Evolutionary conservation across 2,888 invertebrate genomes (phyloP).

Genomic region (Sicus ferrugineus): DNA sequence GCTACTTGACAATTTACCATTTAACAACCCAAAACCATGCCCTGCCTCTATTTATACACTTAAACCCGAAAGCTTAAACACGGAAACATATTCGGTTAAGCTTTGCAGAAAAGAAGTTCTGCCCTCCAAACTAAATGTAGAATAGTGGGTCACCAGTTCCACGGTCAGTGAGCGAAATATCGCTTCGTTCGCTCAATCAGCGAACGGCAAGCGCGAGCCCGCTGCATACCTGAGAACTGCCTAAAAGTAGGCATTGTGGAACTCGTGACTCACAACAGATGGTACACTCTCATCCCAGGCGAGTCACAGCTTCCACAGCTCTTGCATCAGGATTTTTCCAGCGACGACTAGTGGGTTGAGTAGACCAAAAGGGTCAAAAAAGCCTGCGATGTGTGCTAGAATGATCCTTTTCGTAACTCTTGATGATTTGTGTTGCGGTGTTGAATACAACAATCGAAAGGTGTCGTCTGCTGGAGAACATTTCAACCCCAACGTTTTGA

Average conservation of each 20-base stretch:
- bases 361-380: slow-evolving; percentile 26
- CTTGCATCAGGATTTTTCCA: too few species aligned
- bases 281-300: slow-evolving; percentile 18
- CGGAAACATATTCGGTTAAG: too few species aligned
- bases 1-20: too few species aligned
- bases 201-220: too few species aligned
- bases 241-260: neutral
- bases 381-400: slow-evolving; percentile 24
- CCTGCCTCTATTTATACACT: too few species aligned
- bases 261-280: neutral
- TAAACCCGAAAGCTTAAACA: too few species aligned
- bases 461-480: slow-evolving; percentile 28
- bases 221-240: neutral
- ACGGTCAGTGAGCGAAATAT: too few species aligned
- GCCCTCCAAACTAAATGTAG: too few species aligned
- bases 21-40: too few species aligned
- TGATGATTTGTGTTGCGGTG: neutral
- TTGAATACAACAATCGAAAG: slow-evolving; percentile 13
- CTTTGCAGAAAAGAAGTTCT: too few species aligned
- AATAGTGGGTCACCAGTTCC: too few species aligned
- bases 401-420: slow-evolving; percentile 28
- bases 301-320: neutral
- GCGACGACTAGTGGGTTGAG: slow-evolving; percentile 28
- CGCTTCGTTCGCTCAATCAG: too few species aligned
- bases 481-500: slow-evolving; percentile 32